A percentile compares a stretch with the other conserved stretches of the same genome.
Conservation (phyloP, 1,140 invertebrate genomes). For the Carcinoscorpius rotundicauda region DNA sequence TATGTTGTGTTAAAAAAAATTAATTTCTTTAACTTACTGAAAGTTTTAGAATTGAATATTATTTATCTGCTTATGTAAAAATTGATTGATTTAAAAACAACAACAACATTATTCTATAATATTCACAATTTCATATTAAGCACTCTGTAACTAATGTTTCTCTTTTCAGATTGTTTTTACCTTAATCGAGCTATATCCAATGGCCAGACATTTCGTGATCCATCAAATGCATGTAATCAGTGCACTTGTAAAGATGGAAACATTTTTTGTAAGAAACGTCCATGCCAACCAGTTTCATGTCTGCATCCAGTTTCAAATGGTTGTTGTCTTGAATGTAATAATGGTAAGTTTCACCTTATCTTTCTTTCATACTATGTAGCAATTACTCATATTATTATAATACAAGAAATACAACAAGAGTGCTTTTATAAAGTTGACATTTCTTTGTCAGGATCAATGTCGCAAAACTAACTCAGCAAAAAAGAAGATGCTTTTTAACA, state of each 20-base stretch:
- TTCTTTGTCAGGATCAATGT: no score
- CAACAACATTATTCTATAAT: background rate
- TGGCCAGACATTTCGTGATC: slow-evolving; percentile 15
- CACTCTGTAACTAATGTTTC: slow-evolving; percentile 5
- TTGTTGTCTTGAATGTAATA: slow-evolving; percentile 24
- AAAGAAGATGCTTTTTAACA: no score
- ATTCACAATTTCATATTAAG: background rate
- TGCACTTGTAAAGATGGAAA: slow-evolving; percentile 12
- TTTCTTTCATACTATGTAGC: no score
- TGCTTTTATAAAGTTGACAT: no score
- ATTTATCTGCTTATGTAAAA: no score
- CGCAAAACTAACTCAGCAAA: no score
- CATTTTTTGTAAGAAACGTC: slow-evolving; percentile 8
- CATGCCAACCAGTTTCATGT: slow-evolving; percentile 2
- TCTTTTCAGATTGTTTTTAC: slow-evolving; percentile 18
- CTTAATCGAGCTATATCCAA: slow-evolving; percentile 5
- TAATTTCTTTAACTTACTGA: no score
- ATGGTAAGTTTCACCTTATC: slow-evolving; percentile 23
- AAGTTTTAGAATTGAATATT: no score
- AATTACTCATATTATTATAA: no score
- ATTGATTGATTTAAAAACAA: background rate
- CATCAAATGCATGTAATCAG: slow-evolving; percentile 11
- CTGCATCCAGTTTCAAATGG: slow-evolving; percentile 6
- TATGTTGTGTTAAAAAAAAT: no score
- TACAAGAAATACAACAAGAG: no score